Base-by-base conservation (phyloP, 1,140 invertebrate species). In the Cydia splendana region DNA sequence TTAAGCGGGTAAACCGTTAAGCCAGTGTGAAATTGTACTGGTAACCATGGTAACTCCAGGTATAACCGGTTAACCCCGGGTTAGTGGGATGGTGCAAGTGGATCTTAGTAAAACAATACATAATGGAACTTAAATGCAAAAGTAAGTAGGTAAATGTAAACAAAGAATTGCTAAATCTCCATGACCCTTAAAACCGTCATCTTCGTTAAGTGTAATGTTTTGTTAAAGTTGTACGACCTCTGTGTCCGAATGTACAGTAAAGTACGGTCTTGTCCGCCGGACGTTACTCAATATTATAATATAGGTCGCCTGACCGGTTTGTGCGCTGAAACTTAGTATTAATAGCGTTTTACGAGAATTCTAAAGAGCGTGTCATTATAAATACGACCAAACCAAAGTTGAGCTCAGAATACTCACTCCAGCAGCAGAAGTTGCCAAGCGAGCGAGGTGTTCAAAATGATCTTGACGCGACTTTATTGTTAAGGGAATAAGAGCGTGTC, bases 271-370 rank as follows among this genome's bases (percentile, higher is more conserved):
- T n/a, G 65, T 67, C 4, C 48, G 34, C 65, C 28, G 30, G 30
- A 69, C 30, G 28, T 69, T 69, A 34, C 65, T n/a, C 65, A 69
- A 69, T 69, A 42, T 69, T 69, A 69, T n/a, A 69, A 34, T 69
- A 34, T 69, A 20, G 65, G 65, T 69, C 65, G 30, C 65, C 30
- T 5, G 30, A 69, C 65, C 28, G 30, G 65, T 69, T 34, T 34
- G 13, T 28, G 28, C 24, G 15, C 65, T 69, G 13, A 30, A 69
- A 69, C 28, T 69, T 38, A 69, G 30, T 69, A 69, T 69, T 34
- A 38, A 69, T 69, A 69, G 2, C 24, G 4, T 42, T 67, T 67
- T 67, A 28, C 15, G 28, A 34, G 9, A 34, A 69, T 69, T 69
- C 30, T 38, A 34, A 15, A 34, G 65, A 69, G 1, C 24, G 4